Conservation (phyloP, 2,113 vertebrate species). For the Elaphurus davidianus region DNA sequence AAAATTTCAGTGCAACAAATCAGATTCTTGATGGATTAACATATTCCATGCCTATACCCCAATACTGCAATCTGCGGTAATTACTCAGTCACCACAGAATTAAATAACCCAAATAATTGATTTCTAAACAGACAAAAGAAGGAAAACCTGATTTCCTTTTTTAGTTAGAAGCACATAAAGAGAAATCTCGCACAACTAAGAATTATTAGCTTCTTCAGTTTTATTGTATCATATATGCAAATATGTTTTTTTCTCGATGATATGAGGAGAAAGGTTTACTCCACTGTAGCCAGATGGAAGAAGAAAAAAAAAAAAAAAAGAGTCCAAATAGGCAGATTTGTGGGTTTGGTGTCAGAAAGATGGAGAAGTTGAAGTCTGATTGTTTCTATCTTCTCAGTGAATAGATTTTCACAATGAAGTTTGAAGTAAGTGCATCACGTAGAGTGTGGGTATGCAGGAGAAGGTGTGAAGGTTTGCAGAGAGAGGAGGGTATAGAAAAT, state of each 20-base stretch:
- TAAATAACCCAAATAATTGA: neutral
- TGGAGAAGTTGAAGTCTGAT: neutral
- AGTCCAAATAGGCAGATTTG: neutral
- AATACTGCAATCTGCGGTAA: neutral
- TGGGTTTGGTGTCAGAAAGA: neutral
- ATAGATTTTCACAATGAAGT: neutral
- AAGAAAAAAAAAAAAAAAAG: neutral
- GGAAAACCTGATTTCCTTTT: neutral
- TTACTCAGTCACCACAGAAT: neutral
- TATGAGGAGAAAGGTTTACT: neutral
- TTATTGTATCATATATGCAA: neutral
- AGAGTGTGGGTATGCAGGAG: neutral
- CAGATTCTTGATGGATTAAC: neutral
- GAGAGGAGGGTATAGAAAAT: neutral
- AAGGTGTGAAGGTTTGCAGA: neutral
- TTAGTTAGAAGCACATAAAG: neutral
- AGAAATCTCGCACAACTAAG: neutral
- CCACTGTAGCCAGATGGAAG: neutral
- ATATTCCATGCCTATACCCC: neutral
- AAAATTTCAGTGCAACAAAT: neutral
- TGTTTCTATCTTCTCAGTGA: neutral
- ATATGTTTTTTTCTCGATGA: neutral
- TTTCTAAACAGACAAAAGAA: neutral
- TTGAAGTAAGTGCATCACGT: neutral
- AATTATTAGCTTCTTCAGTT: neutral